Evolutionary conservation across 2,113 vertebrate genomes (phyloP), one percentile per base, ranked within the genome.

Genomic region (Sakesphorus luctuosus): DNA sequence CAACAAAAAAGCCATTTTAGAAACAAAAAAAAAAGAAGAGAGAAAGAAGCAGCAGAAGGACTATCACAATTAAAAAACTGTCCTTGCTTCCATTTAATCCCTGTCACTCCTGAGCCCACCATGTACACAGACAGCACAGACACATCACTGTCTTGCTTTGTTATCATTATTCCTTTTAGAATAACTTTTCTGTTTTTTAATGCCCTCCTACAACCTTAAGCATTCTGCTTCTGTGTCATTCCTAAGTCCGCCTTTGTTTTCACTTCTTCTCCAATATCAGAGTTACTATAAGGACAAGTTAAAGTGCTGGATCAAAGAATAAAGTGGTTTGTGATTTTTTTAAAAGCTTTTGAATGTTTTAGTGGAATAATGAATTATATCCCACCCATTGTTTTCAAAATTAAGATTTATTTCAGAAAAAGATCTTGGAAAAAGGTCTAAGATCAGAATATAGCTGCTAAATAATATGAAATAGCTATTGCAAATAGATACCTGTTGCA

Each of bases 21-120:
- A 0, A 6, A 26, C 19, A 16, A n/a, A 29, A 61, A 20, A 29
- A 19, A 14, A 3, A 15, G 3, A 18, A 56, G 4, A 63, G 19
- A 75, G 13, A 61, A 16, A 84, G 36, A 73, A 72, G 15, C 38
- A 75, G 26, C 24, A 92, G 49, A 61, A 89, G 35, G 43, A 47
- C 13, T 74, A 46, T 55, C 28, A 55, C 4, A 29, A 74, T 24
- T 62, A 86, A 28, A 75, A 86, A 76, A 68, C 8, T 68, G 11
- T 40, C 38, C 19, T 76, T 76, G 9, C 8, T 80, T 87, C 31
- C 13, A 65, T 20, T 69, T 71, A 40, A 47, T 35, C 23, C n/a
- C 46, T 63, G 63, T 65, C 44, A 33, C 28, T 83, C 36, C 40
- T 26, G 18, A 87, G 50, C 55, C 26, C 23, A 52, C 16, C 40